Conservation (phyloP, 1,140 invertebrate species). For the Probaryconus sp. region DNA sequence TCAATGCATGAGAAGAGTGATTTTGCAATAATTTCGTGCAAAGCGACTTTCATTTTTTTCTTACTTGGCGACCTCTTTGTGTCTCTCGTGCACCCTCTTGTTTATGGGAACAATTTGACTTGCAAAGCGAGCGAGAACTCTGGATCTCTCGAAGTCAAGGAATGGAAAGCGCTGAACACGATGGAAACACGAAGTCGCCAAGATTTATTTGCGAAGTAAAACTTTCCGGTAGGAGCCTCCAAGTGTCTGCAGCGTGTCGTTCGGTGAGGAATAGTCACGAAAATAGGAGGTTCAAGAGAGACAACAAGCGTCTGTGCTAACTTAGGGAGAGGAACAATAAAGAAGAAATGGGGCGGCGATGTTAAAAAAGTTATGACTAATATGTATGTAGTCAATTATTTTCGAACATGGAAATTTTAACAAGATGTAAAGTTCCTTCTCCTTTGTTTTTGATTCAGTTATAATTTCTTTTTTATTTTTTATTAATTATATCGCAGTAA, state of each 20-base stretch:
- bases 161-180: slow-evolving; percentile 60
- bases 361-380: not conserved
- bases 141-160: slow-evolving; percentile 56
- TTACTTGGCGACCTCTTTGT: slow-evolving; percentile 53
- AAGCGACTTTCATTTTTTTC: slow-evolving; percentile 38
- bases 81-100: slow-evolving; percentile 61
- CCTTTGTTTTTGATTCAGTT: no score
- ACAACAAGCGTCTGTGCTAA: slow-evolving; percentile 20
- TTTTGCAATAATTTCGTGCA: slow-evolving; percentile 53
- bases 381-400: no score
- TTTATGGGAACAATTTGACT: slow-evolving; percentile 72
- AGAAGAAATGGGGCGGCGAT: slow-evolving; percentile 18
- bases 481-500: no score
- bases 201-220: slow-evolving; percentile 61
- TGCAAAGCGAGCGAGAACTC: slow-evolving; percentile 69
- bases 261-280: slow-evolving; percentile 51
- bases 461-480: no score
- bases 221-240: slow-evolving; percentile 59
- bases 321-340: not conserved
- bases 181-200: slow-evolving; percentile 62
- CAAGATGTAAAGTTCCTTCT: no score
- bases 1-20: slow-evolving; percentile 38
- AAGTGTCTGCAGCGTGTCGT: slow-evolving; percentile 56
- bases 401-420: no score
- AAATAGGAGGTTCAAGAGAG: slow-evolving; percentile 36